phyloP scores from a whole-genome alignment of 2,797 vertebrate genomes.

The Pelobates cultripes region DNA sequence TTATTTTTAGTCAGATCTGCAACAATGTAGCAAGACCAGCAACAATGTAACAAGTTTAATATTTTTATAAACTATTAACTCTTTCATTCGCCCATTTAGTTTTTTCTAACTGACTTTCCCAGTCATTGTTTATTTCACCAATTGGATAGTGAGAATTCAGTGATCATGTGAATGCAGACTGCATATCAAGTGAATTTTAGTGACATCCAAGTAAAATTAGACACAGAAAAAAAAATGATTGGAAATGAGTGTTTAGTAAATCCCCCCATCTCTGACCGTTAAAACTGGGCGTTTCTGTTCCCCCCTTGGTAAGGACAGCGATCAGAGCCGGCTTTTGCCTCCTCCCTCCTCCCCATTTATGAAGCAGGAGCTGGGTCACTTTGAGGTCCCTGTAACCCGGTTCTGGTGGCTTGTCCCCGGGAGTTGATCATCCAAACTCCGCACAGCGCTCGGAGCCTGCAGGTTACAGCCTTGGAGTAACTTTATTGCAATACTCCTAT shows the following conservation, averaged over 20 bases:
- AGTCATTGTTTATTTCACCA: background rate
- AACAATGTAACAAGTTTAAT: too few species aligned
- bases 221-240: conserved; percentile 30
- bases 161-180: conserved; percentile 15
- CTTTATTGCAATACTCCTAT: background rate
- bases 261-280: conserved; percentile 48
- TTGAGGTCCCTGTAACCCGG: background rate
- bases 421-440: background rate
- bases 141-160: background rate
- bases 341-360: conserved; percentile 9
- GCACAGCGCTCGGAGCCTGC: conserved; percentile 3
- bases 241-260: conserved; percentile 22
- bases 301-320: conserved; percentile 23
- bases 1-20: too few species aligned
- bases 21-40: too few species aligned
- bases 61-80: too few species aligned
- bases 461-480: background rate
- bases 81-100: too few species aligned
- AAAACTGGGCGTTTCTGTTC: conserved; percentile 53
- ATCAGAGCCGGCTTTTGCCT: conserved; percentile 30
- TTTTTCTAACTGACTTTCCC: background rate
- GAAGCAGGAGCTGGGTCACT: conserved; percentile 25
- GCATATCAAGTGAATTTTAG: conserved; percentile 29
- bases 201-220: conserved; percentile 26
- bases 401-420: background rate